A percentile compares a stretch with the other conserved stretches of the same genome.
These are phyloP conservation scores for Drosophila colorata DNA, from an alignment of 2,888 invertebrate species.

Conservation along the genomic window DNA sequence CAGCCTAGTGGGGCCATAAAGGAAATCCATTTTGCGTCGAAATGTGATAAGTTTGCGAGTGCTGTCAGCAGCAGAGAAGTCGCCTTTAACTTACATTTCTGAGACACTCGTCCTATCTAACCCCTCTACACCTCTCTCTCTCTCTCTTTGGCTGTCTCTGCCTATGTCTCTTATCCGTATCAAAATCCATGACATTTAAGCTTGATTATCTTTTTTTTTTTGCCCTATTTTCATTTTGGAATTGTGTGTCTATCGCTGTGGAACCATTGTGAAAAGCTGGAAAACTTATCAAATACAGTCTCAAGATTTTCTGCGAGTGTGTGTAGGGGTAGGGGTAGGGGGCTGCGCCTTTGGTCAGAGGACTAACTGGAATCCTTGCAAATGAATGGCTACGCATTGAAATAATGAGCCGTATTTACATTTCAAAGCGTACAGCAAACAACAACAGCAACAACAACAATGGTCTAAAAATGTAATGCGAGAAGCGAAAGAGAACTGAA, in stretches of 20 bases:
- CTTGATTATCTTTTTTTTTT: not conserved
- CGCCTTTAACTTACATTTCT: not conserved
- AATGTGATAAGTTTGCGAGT: not conserved
- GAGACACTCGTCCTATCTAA: not conserved
- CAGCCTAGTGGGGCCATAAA: not conserved
- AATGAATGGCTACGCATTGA: slow-evolving; percentile 72
- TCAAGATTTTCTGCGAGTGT: not conserved
- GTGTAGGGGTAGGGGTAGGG: not conserved
- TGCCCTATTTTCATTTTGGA: slow-evolving; percentile 14
- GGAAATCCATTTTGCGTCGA: not conserved
- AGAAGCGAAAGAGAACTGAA: slow-evolving; percentile 11
- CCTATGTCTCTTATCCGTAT: not conserved
- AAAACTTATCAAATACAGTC: slow-evolving; percentile 20
- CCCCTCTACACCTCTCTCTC: no score
- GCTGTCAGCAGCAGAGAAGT: not conserved
- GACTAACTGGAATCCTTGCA: slow-evolving; percentile 53
- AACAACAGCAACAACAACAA: slow-evolving; percentile 28
- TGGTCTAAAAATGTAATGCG: slow-evolving; percentile 25
- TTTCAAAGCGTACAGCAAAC: slow-evolving; percentile 64
- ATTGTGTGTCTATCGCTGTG: slow-evolving; percentile 16
- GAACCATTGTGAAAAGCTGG: slow-evolving; percentile 9
- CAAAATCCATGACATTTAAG: slow-evolving; percentile 16
- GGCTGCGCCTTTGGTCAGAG: slow-evolving; percentile 1
- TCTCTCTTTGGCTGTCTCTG: not conserved
- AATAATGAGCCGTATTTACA: slow-evolving; percentile 79